Conservation (phyloP, 2,797 vertebrate species). For the Pseudochirops corinnae region DNA sequence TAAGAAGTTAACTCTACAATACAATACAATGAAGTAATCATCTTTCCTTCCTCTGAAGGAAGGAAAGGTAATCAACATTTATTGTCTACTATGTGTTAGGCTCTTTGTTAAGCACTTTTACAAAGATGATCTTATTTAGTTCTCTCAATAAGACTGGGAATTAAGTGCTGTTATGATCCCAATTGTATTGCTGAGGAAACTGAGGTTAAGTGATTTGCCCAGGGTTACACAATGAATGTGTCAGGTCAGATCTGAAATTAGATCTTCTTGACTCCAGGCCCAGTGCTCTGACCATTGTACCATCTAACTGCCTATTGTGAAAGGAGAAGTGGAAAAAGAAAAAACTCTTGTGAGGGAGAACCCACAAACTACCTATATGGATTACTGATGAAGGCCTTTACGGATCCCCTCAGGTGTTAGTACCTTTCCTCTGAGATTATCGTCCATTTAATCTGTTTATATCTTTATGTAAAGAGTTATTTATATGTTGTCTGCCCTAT, state of each 20-base stretch:
- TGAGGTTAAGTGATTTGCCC: background rate
- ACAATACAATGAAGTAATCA: background rate
- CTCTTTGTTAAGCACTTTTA: background rate
- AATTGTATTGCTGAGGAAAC: background rate
- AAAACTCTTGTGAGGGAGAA: background rate
- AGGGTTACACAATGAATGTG: background rate
- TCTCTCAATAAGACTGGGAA: background rate
- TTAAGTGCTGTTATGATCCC: background rate
- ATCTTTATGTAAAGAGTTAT: background rate
- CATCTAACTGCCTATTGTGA: background rate
- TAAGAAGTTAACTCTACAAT: background rate
- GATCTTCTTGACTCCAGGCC: background rate
- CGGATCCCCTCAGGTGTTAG: background rate
- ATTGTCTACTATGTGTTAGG: background rate
- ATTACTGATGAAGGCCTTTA: background rate
- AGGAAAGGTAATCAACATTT: background rate
- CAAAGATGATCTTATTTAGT: background rate
- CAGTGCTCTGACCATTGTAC: background rate
- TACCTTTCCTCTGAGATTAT: background rate
- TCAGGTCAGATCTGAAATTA: background rate
- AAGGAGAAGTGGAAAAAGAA: background rate
- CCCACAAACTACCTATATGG: background rate
- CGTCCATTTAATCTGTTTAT: background rate
- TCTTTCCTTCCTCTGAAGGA: background rate
- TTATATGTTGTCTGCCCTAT: background rate